phyloP scores from a whole-genome alignment of 2,888 invertebrate species.

The Drosophila neonasuta region DNA sequence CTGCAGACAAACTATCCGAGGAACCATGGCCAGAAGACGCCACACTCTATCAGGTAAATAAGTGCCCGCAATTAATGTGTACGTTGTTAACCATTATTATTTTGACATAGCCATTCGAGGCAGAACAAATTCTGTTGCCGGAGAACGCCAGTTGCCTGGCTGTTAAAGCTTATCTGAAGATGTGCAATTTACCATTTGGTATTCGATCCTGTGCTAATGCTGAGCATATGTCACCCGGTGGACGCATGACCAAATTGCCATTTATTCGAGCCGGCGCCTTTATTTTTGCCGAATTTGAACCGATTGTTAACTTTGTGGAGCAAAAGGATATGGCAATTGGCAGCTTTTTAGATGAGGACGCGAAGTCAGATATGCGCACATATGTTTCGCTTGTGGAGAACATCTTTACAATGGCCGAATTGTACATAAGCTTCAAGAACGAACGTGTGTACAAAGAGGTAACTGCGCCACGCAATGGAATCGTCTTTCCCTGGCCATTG shows the following conservation, averaged over 20 bases:
- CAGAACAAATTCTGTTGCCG: conserved; percentile 95
- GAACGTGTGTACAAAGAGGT: conserved; percentile 90
- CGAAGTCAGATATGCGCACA: conserved; percentile 95
- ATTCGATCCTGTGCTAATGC: conserved; percentile 94
- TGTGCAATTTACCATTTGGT: conserved; percentile 92
- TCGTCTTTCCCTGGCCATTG: conserved; percentile 96
- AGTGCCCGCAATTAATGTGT: neutral
- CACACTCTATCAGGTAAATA: conserved; percentile 85
- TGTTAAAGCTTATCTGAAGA: conserved; percentile 95
- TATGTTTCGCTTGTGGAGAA: conserved; percentile 95
- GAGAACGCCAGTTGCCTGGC: conserved; percentile 97
- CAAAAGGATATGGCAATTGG: conserved; percentile 92
- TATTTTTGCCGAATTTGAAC: conserved; percentile 94
- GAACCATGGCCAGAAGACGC: conserved; percentile 96
- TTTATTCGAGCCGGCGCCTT: conserved; percentile 95
- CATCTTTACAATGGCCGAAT: conserved; percentile 94
- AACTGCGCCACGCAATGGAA: conserved; percentile 92
- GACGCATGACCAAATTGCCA: conserved; percentile 88
- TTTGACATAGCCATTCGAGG: conserved; percentile 88
- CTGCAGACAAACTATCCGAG: conserved; percentile 84
- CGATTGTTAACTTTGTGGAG: conserved; percentile 93
- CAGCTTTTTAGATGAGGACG: conserved; percentile 86
- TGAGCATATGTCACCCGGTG: conserved; percentile 97
- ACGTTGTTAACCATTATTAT: neutral
- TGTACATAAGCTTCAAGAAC: conserved; percentile 93